Base-by-base conservation (phyloP, 2,888 invertebrate genomes). In the Rhabditoides inermis region DNA sequence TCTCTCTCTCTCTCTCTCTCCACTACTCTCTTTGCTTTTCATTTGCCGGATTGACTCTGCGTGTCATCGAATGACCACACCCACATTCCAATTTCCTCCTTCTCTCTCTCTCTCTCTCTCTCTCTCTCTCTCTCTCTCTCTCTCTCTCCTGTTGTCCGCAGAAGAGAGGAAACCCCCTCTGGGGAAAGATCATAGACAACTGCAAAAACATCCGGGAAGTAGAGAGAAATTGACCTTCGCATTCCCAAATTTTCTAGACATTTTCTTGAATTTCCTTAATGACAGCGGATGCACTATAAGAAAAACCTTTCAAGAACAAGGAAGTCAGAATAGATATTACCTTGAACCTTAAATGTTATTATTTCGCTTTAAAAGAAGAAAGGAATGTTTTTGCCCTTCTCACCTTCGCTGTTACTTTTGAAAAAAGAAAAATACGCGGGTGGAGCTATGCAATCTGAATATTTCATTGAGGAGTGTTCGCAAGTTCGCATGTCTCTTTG, bases 1-100 rank as follows among this genome's bases (percentile, higher is more conserved):
- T n/a, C 36, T 20, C 30, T 32, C 35, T 27, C 47, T 47, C 27
- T 39, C 41, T 41, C n/a, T n/a, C n/a, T n/a, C n/a, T n/a, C n/a
- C n/a, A n/a, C n/a, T n/a, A n/a, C n/a, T n/a, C n/a, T n/a, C n/a
- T n/a, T n/a, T n/a, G n/a, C n/a, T 32, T 10, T 36, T 36, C 51
- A 37, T 15, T 52, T 47, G 42, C 25, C 37, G 47, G 23, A 20
- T 32, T 18, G 4, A 28, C n/a, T n/a, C 23, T 30, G 23, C 10
- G 35, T 18, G 28, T 26, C 36, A 39, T 27, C 28, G 18, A 47
- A 37, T 32, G 22, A 36, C 35, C 18, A 7, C 20, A 39, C 40
- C 23, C 10, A 40, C 4, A 12, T 5, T 26, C 4, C 3, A 45
- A 12, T 22, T 47, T 47, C 6, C 37, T 40, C 40, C 18, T 40